Evolutionary conservation across 2,888 invertebrate species (phyloP), one percentile per base, ranked within the genome.

Genomic region (Drosophila demipolita): DNA sequence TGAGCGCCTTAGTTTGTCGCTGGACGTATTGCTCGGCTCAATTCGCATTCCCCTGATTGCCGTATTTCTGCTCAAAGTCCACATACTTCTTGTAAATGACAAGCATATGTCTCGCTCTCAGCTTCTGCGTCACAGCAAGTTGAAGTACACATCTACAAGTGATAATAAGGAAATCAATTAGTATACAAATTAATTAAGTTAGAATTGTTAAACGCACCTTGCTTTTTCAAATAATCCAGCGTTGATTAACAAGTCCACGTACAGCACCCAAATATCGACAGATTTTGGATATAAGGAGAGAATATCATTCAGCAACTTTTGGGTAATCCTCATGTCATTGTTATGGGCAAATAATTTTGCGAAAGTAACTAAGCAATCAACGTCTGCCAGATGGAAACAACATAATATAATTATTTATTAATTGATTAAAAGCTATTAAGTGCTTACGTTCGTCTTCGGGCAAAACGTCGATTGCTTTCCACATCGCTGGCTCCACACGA

Each of bases 251-350:
- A 97, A 96, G 93, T 99, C 98, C 1, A 97, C 95, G 92, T 98
- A 99, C 5, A 96, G 95, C 9, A 95, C 94, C 97, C 97, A 98
- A 32, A 99, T 95, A 93, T 99, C 98, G 0, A 96, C 96, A 54
- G 99, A 94, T 90, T 96, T 96, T 0, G 99, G 98, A n/a, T n/a
- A n/a, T n/a, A n/a, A n/a, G n/a, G n/a, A n/a, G n/a, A n/a, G n/a
- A n/a, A n/a, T n/a, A n/a, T n/a, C n/a, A n/a, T n/a, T n/a, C n/a
- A 98, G 96, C 91, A 99, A 94, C 0, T 98, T 97, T 90, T 97
- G 96, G 0, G 97, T 97, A 63, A 97, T 95, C 92, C 98, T 98
- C 23, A 94, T 94, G 48, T 96, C 96, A 8, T 97, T 98, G 90
- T 94, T 93, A 77, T 95, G 94, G 68, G 97, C 96, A 93, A 99